Evolutionary conservation across 2,888 invertebrate species (phyloP), one percentile per base, ranked within the genome.

Genomic region (Pristionchus maxplancki): DNA sequence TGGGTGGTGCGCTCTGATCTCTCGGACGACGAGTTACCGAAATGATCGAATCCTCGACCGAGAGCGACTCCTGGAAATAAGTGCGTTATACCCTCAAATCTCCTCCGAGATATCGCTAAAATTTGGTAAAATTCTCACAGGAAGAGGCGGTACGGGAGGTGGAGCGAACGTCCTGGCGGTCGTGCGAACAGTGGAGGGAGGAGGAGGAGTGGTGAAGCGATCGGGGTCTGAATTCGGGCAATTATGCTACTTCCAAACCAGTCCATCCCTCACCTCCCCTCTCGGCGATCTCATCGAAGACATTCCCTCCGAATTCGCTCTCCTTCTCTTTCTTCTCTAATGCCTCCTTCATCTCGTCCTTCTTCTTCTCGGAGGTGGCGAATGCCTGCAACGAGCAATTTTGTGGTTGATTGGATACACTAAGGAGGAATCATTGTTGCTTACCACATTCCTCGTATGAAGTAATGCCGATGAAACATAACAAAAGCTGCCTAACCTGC

Each of bases 261-360:
- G n/a, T n/a, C n/a, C n/a, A n/a, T n/a, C n/a, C 13, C 78, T 44
- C 6, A 78, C 78, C 53, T 53, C 82, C 82, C 11, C 82, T 50
- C 82, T 85, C 85, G 17, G 58, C 28, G 31, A 85, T 64, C 40
- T 85, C 85, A 53, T 85, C 85, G 44, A 85, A 85, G 5, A 85
- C 15, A 44, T 85, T 64, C 40, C 31, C 40, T 53, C 53, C 85
- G 85, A 85, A 85, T 82, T 53, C 53, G 50, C 53, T 53, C 85
- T 64, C 62, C 64, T 85, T 85, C 62, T n/a, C n/a, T 28, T 40
- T 62, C 64, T 85, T 85, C 62, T 64, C 85, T n/a, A 53, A 24
- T 28, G 58, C 85, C 6, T 40, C 64, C 64, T 85, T 85, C 62
- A 64, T n/a, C 62, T 40, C 62, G 44, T 85, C 85, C 64, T 64